Evolutionary conservation across 2,888 invertebrate species (phyloP), one percentile per base, ranked within the genome.

Genomic region (Polyommatus iphigenia): DNA sequence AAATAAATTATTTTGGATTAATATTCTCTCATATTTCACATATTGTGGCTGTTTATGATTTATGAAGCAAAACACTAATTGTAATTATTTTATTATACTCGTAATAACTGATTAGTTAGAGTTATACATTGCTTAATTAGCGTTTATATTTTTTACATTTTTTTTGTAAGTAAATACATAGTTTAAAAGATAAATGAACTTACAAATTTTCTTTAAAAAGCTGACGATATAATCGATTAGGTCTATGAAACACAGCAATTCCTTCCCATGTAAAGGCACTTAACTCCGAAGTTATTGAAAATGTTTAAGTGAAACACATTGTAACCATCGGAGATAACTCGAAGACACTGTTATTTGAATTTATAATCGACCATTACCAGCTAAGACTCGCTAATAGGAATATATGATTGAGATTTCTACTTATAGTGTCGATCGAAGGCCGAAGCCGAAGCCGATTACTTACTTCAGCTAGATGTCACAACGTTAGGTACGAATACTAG

Each of bases 361-460:
- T 15, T 50, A 76, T 54, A 50, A 54, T 59, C 71, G 46, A 76
- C 76, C 62, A 54, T 77, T 78, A 76, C 76, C 59, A 71, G 76
- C 72, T 76, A 76, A 73, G 71, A 77, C 59, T 57, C 76, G 59
- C 20, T 81, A 79, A 78, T 77, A 54, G 78, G 50, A 71, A 78
- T 78, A 62, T 71, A 73, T 46, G 78, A 79, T 77, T 59, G 79
- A 78, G 80, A 79, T 80, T 80, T 79, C 79, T 79, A 46, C 72
- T 54, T 73, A 54, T 57, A 73, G 54, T 15, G 4, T 5, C 54
- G 54, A 18, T 4, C 54, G 54, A 54, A 46, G 46, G 46, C 18
- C 54, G 18, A 54, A 54, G 5, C 54, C 54, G 54, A 54, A 54
- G 54, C 5, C 54, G 54, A 18, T 54, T 5, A 18, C 5, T 54